Conservation (phyloP, 2,797 vertebrate genomes). For the Echiichthys vipera region DNA sequence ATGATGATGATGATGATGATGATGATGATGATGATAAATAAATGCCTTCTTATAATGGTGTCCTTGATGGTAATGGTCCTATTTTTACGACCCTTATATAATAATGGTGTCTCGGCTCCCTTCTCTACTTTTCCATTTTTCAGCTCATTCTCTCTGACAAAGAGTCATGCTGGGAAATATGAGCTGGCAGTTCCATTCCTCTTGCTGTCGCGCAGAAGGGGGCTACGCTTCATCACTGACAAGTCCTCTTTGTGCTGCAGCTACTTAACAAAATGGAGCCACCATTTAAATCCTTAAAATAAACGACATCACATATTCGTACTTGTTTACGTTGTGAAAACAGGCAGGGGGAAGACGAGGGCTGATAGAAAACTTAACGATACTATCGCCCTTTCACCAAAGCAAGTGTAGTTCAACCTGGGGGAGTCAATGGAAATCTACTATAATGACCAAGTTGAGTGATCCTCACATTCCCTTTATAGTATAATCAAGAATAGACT, state of each 20-base stretch:
- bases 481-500: conserved; percentile 5
- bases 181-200: conserved; percentile 51
- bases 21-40: conserved; percentile 88
- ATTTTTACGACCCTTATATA: conserved; percentile 86
- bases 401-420: neutral
- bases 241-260: neutral
- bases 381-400: neutral
- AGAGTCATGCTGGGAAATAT: conserved; percentile 67
- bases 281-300: neutral
- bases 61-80: conserved; percentile 86
- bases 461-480: neutral
- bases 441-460: neutral
- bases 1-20: conserved; percentile 82
- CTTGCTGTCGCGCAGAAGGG: conserved; percentile 40
- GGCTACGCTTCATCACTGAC: conserved; percentile 6
- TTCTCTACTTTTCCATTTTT: conserved; percentile 77
- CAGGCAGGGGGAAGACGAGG: neutral
- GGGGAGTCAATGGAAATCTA: neutral
- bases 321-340: neutral
- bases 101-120: conserved; percentile 77
- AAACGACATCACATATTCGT: neutral
- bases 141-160: conserved; percentile 72
- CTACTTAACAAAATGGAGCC: conserved; percentile 1
- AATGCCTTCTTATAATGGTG: conserved; percentile 84
- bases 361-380: neutral